Percentiles rank a stretch among this genome's conserved stretches.
phyloP scores from a whole-genome alignment of 2,797 vertebrate species.

The Myotis myotis region DNA sequence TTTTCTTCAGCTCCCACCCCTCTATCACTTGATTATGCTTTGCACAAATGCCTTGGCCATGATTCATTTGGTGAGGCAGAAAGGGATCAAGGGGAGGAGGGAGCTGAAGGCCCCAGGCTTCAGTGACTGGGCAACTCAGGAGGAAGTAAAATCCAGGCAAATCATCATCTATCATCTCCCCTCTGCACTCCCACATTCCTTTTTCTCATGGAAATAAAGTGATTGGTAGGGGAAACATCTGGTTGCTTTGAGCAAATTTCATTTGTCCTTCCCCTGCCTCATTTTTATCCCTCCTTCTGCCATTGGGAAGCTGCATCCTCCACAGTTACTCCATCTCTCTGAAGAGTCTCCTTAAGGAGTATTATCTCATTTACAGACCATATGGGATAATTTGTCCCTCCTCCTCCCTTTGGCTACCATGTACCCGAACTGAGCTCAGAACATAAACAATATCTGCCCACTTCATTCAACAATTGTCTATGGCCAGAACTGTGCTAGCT shows the following conservation, averaged over 20 bases:
- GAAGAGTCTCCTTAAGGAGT: not conserved
- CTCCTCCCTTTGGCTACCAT: slow-evolving; percentile 45
- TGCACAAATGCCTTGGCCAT: slow-evolving; percentile 49
- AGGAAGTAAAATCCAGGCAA: slow-evolving; percentile 54
- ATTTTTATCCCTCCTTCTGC: slow-evolving; percentile 51
- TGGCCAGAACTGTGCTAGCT: not conserved
- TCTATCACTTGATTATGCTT: slow-evolving; percentile 43
- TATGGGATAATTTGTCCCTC: not conserved
- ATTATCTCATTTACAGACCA: not conserved
- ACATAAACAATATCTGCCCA: not conserved
- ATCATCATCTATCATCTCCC: slow-evolving; percentile 57
- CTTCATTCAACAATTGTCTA: not conserved
- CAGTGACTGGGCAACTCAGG: slow-evolving; percentile 32
- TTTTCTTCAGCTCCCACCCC: not conserved
- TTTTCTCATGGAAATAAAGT: slow-evolving; percentile 77
- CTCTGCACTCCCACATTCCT: not conserved
- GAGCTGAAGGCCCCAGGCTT: not conserved
- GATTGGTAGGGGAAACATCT: slow-evolving; percentile 79
- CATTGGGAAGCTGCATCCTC: not conserved
- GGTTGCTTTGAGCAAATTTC: slow-evolving; percentile 74
- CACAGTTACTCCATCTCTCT: not conserved
- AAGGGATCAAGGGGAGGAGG: slow-evolving; percentile 37
- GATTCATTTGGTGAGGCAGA: slow-evolving; percentile 64
- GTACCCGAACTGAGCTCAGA: not conserved
- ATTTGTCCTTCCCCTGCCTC: slow-evolving; percentile 57